phyloP scores from a whole-genome alignment of 2,888 invertebrate genomes.

The Muscina levida region DNA sequence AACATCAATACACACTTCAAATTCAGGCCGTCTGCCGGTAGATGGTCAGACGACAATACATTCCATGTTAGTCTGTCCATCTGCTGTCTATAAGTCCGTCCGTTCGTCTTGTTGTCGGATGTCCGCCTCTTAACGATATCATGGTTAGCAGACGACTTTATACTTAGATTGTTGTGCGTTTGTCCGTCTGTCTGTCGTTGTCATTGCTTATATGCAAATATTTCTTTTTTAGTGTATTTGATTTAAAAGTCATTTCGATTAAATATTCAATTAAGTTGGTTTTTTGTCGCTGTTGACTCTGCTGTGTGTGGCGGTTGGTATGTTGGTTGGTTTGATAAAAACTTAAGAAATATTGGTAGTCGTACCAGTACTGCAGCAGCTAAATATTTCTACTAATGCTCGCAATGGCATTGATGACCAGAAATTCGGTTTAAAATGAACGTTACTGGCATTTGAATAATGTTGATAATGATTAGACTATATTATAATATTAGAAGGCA shows the following conservation, averaged over 20 bases:
- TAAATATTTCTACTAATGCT: constrained; percentile 6
- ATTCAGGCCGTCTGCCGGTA: not conserved
- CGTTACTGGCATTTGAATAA: constrained; percentile 32
- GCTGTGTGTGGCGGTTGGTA: no score
- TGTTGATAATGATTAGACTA: not conserved
- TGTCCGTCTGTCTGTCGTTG: not conserved
- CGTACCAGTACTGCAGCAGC: constrained; percentile 8
- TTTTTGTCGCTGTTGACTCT: not conserved
- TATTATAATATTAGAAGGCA: not conserved
- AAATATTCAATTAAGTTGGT: not conserved
- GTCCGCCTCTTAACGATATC: no score
- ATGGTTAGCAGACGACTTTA: no score
- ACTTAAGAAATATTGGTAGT: constrained; percentile 23
- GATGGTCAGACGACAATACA: not conserved
- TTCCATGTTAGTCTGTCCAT: not conserved
- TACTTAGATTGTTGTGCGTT: not conserved
- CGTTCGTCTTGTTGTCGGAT: not conserved
- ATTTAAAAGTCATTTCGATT: not conserved
- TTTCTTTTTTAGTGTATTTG: not conserved
- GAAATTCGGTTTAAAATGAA: constrained; percentile 4
- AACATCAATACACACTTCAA: not conserved
- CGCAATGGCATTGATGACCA: constrained; percentile 24
- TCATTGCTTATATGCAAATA: constrained; percentile 10
- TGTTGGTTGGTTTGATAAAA: not conserved
- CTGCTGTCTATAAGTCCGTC: not conserved